Evolutionary conservation across 2,797 vertebrate genomes (phyloP), one percentile per base, ranked within the genome.

Genomic region (Eulemur coronatus): DNA sequence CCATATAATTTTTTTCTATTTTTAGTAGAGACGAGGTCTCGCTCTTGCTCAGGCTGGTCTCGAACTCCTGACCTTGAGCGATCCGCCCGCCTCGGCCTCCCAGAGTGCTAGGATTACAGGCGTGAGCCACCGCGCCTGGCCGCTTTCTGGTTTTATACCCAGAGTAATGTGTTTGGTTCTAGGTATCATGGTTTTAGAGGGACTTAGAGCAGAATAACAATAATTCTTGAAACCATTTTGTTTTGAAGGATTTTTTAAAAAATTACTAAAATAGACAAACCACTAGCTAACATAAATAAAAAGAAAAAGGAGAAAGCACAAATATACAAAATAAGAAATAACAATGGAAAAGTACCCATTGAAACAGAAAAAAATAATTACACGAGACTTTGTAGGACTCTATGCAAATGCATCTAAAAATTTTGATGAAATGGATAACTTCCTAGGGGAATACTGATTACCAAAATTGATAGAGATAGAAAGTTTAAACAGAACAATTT

Each of bases 391-490:
- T 79, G 55, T 41, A 73, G n/a, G 26, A 33, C 18, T 88, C 41
- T 79, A 0, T 78, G 61, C 22, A 79, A 93, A 88, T 75, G 63
- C 11, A 48, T 78, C 93, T 84, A 70, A 80, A 96, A 93, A 63
- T 26, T 55, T 85, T 70, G 57, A 78, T 17, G 50, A 88, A 79
- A 80, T 65, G 15, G 38, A 24, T 43, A 55, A 63, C 69, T 91
- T 90, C 26, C 14, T 87, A 52, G 52, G 80, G 50, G 92, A 86
- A 50, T 92, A 38, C 28, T 89, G 73, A 65, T 96, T 57, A 84
- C 61, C 43, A 78, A 79, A 86, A 63, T n/a, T 67, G 48, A 43
- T 84, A 84, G 41, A 67, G n/a, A 81, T 11, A 38, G 38, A 67
- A 84, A 85, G 55, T 61, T 48, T 84, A 81, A 94, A 82, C 17